Evolutionary conservation across 2,797 vertebrate genomes (phyloP), one percentile per base, ranked within the genome.

Genomic region (Sphenopsis melanotis): DNA sequence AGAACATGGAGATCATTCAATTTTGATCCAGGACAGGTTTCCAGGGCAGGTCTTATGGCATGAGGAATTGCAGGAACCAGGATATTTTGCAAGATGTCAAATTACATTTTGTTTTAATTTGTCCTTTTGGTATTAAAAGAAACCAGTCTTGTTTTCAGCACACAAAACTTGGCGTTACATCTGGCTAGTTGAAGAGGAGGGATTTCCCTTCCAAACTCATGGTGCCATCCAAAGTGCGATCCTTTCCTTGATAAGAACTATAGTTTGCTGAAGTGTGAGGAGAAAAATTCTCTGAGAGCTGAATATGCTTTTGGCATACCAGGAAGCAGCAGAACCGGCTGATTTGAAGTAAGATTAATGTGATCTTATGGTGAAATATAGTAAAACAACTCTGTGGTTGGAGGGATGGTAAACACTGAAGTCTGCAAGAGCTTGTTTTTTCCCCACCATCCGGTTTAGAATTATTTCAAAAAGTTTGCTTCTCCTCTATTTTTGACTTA

Each of bases 1-100:
- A 53, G 63, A 65, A 84, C 34, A 65, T 14, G 23, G 27, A 65
- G 26, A 27, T 18, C 61, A 5, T 7, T 69, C 50, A 12, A 8
- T 72, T 53, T 66, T 6, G 21, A n/a, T 87, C 44, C 34, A 23
- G 27, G 55, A 65, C 22, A 61, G 20, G 22, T 90, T 71, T 92
- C 83, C 70, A 84, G 63, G 66, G 24, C 55, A 79, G 36, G 11
- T 72, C 78, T n/a, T 47, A 53, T 0, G 2, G n/a, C 36, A n/a
- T n/a, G 37, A 79, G 6, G 49, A 91, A 79, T 71, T 82, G 42
- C 74, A 87, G 50, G 70, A 89, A 81, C 32, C n/a, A 79, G 32
- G n/a, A 46, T 87, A 66, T 87, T 92, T 89, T 92, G 74, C 81
- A 93, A 76, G 50, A 90, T 69, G 59, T 84, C 70, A 83, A 65